These are phyloP conservation scores for Augochlorella aurata DNA, from an alignment of 2,888 invertebrate genomes.

Conservation along the genomic window DNA sequence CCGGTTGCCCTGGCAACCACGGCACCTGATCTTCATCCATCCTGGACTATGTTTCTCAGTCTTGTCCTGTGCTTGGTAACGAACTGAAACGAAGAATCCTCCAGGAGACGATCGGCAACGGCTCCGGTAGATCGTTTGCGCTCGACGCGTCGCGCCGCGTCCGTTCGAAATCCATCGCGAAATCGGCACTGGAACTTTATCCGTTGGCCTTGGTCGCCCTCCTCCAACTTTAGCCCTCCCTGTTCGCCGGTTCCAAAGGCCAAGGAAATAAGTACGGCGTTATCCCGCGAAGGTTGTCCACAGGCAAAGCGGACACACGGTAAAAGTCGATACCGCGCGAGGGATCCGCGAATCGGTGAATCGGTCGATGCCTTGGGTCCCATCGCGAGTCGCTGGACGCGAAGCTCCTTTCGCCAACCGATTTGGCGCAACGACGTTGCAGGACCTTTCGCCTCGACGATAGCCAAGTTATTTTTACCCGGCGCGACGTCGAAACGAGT, in stretches of 20 bases:
- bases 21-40: constrained; percentile 78
- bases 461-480: constrained; percentile 13
- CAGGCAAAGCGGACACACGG: too few species aligned
- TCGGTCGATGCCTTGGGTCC: constrained; percentile 1
- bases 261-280: background rate
- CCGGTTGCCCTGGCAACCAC: constrained; percentile 80
- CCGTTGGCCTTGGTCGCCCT: background rate
- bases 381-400: background rate
- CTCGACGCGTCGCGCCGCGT: too few species aligned
- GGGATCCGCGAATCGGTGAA: constrained; percentile 3
- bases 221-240: background rate
- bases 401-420: background rate
- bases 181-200: background rate
- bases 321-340: background rate
- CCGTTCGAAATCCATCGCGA: background rate
- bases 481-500: background rate
- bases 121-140: too few species aligned
- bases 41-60: constrained; percentile 70
- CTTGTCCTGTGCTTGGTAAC: constrained; percentile 51
- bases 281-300: background rate
- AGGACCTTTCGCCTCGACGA: background rate
- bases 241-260: too few species aligned
- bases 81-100: constrained; percentile 43
- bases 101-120: constrained; percentile 14
- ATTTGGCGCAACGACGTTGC: background rate